Evolutionary conservation across 2,797 vertebrate genomes (phyloP), one percentile per base, ranked within the genome.

Genomic region (Neosilurus mollespiculum): DNA sequence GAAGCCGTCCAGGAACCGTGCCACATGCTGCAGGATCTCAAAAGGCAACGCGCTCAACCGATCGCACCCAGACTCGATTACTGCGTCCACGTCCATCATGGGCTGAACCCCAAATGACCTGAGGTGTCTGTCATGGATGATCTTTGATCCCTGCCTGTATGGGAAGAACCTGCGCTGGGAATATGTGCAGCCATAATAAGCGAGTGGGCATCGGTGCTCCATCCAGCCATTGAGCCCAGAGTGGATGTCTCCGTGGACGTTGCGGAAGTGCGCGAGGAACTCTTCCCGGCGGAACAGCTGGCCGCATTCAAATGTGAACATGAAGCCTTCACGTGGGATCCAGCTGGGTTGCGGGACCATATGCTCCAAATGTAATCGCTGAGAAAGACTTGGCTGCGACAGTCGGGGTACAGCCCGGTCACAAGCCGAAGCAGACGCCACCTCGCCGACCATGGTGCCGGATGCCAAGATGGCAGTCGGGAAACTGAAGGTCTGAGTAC

Each of bases 181-280:
- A 89, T 97, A 99, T 0, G 97, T 97, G 90, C 98, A 99, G 85
- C 98, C 98, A 78, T 99, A 99, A 93, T 98, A 98, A 0, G 98
- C 98, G 84, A 99, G 92, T 1, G 98, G 98, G 88, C 98, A 99
- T 80, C 98, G 95, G 87, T 97, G 97, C 90, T 99, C 98, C 96
- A 99, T 98, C 97, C 98, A 99, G 82, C 98, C 97, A 43, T 98
- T 99, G 85, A 99, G 96, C 83, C 98, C 98, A 9, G 98, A 97
- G 56, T 99, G 98, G 91, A 99, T 99, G 90, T 99, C 98, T 78
- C 96, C 96, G 20, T 99, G 98, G 81, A 99, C 97, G 6, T 99
- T 99, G 87, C 95, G 97, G 94, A 98, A 99, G 94, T 99, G 98
- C 0, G 97, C 97, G 9, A 97, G 96, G 92, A 99, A 99, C 90